Percentiles rank a stretch among this genome's conserved stretches.
Evolutionary conservation across 2,797 vertebrate species (phyloP).

Genomic region (Myotis pilosus): DNA sequence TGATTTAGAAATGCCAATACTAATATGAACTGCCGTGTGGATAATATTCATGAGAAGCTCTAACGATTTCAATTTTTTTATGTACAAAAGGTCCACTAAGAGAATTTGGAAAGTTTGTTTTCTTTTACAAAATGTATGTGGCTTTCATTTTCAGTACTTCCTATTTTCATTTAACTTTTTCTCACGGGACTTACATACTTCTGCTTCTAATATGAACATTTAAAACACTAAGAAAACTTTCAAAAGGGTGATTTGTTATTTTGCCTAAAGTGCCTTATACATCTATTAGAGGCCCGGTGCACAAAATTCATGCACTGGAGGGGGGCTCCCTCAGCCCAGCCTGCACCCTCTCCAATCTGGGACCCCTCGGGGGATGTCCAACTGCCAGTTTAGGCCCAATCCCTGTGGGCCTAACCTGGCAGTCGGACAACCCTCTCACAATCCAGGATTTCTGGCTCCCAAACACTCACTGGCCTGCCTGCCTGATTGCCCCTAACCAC

Average conservation of each 20-base stretch:
- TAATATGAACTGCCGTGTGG: neutral
- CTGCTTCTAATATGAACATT: constrained; percentile 66
- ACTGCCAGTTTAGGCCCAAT: too few relatives aligned
- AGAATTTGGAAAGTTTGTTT: neutral
- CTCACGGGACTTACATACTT: constrained; percentile 70
- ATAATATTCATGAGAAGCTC: neutral
- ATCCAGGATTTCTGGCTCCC: too few relatives aligned
- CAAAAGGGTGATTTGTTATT: constrained; percentile 51
- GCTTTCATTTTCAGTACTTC: constrained; percentile 74
- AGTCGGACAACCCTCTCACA: too few relatives aligned
- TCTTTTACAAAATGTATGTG: constrained; percentile 63
- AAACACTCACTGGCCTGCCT: too few relatives aligned
- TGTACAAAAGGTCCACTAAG: neutral
- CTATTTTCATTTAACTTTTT: constrained; percentile 73
- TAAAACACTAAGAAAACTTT: constrained; percentile 51
- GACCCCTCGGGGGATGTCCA: too few relatives aligned
- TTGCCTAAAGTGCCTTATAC: neutral
- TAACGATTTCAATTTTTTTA: constrained; percentile 11
- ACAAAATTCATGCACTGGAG: too few relatives aligned
- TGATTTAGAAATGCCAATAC: constrained; percentile 22
- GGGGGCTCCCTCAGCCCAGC: too few relatives aligned
- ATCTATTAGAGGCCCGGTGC: neutral
- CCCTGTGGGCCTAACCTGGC: too few relatives aligned
- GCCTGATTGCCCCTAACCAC: too few relatives aligned
- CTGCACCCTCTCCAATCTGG: too few relatives aligned